Conservation (phyloP, 2,113 vertebrate genomes). For the Xenopus laevis region DNA sequence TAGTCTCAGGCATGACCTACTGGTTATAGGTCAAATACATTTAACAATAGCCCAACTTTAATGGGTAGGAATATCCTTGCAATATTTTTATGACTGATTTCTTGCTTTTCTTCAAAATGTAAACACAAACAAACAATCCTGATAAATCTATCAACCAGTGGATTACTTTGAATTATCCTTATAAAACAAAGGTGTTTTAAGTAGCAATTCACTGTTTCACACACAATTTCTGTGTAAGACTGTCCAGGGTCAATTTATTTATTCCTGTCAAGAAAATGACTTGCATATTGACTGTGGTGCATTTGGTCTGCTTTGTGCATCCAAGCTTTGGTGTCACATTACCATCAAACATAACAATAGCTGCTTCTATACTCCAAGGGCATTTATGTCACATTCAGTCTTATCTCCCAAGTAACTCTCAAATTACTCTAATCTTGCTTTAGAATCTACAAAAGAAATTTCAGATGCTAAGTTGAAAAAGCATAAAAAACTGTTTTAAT, state of each 20-base stretch:
- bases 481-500: neutral
- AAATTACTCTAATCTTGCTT: slow-evolving; percentile 2
- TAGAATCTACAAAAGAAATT: neutral
- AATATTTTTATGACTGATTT: too few relatives aligned
- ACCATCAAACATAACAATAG: slow-evolving; percentile 31
- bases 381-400: slow-evolving; percentile 12
- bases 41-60: too few relatives aligned
- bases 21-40: too few relatives aligned
- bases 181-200: neutral
- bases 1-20: too few relatives aligned
- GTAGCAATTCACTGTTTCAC: slow-evolving; percentile 16
- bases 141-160: too few relatives aligned
- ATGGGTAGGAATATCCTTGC: too few relatives aligned
- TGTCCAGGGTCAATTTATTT: slow-evolving; percentile 23
- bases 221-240: slow-evolving; percentile 16
- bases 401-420: neutral
- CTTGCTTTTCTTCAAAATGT: too few relatives aligned
- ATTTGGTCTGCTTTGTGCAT: slow-evolving; percentile 36
- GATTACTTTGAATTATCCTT: too few relatives aligned
- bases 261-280: slow-evolving; percentile 32
- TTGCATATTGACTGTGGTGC: slow-evolving; percentile 34
- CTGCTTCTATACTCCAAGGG: slow-evolving; percentile 20
- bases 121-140: too few relatives aligned
- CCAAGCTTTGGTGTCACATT: slow-evolving; percentile 29
- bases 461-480: neutral